Evolutionary conservation across 2,797 vertebrate genomes (phyloP).

Genomic region (Vultur gryphus): DNA sequence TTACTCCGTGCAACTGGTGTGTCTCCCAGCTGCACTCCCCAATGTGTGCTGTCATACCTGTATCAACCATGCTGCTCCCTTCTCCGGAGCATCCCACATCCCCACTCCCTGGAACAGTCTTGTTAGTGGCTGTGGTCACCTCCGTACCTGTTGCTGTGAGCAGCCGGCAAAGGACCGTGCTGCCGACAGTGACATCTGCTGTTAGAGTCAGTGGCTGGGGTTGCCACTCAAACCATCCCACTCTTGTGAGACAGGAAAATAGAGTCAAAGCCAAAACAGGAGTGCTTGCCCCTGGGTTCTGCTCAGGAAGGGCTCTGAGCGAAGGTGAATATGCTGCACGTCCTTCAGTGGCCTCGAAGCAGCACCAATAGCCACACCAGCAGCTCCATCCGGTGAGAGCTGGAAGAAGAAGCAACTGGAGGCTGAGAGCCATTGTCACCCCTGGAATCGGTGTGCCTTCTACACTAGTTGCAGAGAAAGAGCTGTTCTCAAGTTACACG

Average conservation of each 20-base stretch:
- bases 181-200: neutral
- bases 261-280: neutral
- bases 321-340: fast-evolving
- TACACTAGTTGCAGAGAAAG: neutral
- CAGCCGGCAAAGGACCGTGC: fast-evolving
- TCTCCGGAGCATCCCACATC: neutral
- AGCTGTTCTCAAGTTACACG: neutral
- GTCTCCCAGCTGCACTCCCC: neutral
- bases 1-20: neutral
- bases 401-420: neutral
- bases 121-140: neutral
- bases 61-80: neutral
- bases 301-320: neutral
- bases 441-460: neutral
- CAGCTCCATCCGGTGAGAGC: neutral
- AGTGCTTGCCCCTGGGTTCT: neutral
- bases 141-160: neutral
- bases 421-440: neutral
- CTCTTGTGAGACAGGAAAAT: neutral
- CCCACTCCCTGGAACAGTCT: neutral
- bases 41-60: fast-evolving
- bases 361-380: neutral
- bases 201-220: neutral
- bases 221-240: neutral
- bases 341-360: neutral